Conservation (phyloP, 2,797 vertebrate species). For the Aratinga solstitialis region DNA sequence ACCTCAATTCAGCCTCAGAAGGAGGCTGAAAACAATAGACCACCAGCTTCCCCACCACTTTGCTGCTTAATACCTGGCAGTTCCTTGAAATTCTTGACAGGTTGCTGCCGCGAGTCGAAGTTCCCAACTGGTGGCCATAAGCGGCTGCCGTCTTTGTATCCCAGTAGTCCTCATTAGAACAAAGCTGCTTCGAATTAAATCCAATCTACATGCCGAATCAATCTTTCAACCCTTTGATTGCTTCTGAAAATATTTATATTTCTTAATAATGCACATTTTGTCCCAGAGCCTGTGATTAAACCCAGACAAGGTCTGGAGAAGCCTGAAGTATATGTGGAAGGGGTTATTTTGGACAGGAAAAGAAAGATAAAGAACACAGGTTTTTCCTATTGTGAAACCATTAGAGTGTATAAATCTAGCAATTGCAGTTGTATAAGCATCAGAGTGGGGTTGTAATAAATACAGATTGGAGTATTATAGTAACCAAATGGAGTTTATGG, state of each 20-base stretch:
- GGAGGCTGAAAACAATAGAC: not conserved
- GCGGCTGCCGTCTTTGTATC: conserved; percentile 61
- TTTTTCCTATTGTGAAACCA: conserved; percentile 74
- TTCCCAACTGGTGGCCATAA: conserved; percentile 64
- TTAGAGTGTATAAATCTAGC: conserved; percentile 79
- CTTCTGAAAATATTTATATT: conserved; percentile 87
- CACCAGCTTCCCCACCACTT: not conserved
- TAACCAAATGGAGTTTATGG: conserved; percentile 70
- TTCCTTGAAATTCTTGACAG: conserved; percentile 45
- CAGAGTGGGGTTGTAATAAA: conserved; percentile 72
- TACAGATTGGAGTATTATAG: conserved; percentile 68
- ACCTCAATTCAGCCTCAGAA: not conserved
- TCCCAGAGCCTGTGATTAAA: conserved; percentile 80
- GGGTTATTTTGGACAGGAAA: conserved; percentile 69
- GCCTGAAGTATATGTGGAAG: conserved; percentile 61
- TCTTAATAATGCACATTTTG: conserved; percentile 83
- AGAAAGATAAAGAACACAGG: conserved; percentile 70
- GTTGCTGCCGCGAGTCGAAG: conserved; percentile 16
- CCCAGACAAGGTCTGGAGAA: conserved; percentile 72
- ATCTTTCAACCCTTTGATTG: conserved; percentile 83
- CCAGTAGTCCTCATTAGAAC: conserved; percentile 80
- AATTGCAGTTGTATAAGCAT: conserved; percentile 75
- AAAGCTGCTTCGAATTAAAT: conserved; percentile 83
- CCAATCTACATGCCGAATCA: conserved; percentile 80
- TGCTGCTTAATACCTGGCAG: conserved; percentile 1